phyloP scores from a whole-genome alignment of 2,797 vertebrate genomes.

The Hypotaenidia okinawae region DNA sequence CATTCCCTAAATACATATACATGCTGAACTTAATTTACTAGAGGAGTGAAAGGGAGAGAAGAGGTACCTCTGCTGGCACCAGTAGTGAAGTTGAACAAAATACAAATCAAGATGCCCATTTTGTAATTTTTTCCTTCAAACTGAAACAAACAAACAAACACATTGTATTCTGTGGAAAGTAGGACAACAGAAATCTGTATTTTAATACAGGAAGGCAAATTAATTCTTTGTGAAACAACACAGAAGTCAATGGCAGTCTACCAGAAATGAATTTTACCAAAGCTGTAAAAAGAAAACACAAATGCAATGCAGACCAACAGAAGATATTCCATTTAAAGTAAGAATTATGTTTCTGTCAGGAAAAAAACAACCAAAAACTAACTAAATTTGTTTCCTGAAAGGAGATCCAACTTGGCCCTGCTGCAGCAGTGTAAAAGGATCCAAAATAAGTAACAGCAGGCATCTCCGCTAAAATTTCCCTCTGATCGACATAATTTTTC shows the following conservation, averaged over 20 bases:
- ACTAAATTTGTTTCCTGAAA: slow-evolving; percentile 64
- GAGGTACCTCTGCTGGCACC: background rate
- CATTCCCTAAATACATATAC: background rate
- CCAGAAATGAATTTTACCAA: slow-evolving; percentile 19
- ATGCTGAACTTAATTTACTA: background rate
- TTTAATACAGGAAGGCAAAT: slow-evolving; percentile 39
- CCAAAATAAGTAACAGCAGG: slow-evolving; percentile 56
- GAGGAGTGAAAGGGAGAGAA: background rate
- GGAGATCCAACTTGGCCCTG: slow-evolving; percentile 31
- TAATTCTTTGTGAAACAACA: slow-evolving; percentile 58
- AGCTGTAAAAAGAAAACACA: slow-evolving; percentile 47
- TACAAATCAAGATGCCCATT: slow-evolving; percentile 13
- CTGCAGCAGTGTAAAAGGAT: slow-evolving; percentile 21
- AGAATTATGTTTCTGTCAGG: slow-evolving; percentile 42
- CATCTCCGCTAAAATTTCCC: slow-evolving; percentile 38
- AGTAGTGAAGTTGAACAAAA: background rate
- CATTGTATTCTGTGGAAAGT: background rate
- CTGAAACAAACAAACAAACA: background rate
- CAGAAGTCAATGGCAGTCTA: slow-evolving; percentile 38
- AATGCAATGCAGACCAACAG: slow-evolving; percentile 25
- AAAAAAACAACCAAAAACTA: slow-evolving; percentile 11
- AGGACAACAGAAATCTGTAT: slow-evolving; percentile 18
- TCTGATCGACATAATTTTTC: slow-evolving; percentile 39
- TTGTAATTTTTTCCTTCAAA: background rate
- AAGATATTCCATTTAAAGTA: slow-evolving; percentile 54